Percentiles rank a stretch among this genome's conserved stretches.
phyloP scores from a whole-genome alignment of 1,140 invertebrate species.

The Hyphantria cunea region DNA sequence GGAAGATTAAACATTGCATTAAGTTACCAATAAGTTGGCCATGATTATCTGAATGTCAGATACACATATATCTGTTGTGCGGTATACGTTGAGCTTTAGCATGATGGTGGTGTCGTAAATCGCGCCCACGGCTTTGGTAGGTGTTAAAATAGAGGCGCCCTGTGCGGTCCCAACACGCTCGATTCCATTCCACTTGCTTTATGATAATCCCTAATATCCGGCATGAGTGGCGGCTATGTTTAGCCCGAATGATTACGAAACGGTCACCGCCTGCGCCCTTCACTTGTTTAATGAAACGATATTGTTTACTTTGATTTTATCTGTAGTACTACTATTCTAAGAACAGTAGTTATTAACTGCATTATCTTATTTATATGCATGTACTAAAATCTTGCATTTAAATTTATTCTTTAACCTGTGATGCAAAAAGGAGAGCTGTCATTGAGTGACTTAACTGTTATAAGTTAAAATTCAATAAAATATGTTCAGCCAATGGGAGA shows the following conservation, averaged over 20 bases:
- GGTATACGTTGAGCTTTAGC: conserved; percentile 32
- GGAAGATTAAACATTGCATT: not conserved
- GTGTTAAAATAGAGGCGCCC: conserved; percentile 76
- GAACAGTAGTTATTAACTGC: too few species aligned
- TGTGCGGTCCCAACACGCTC: conserved; percentile 65
- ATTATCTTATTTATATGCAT: too few species aligned
- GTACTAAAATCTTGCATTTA: too few species aligned
- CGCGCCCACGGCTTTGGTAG: conserved; percentile 65
- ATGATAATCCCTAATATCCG: conserved; percentile 78
- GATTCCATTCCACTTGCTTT: conserved; percentile 70
- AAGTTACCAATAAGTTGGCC: not conserved
- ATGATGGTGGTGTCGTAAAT: conserved; percentile 59
- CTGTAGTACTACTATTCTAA: too few species aligned
- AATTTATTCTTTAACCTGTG: too few species aligned
- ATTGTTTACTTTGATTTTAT: conserved; percentile 28
- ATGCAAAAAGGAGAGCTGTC: too few species aligned
- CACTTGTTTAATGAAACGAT: conserved; percentile 17
- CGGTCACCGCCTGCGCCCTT: conserved; percentile 25
- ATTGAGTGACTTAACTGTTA: too few species aligned
- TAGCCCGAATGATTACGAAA: conserved; percentile 42
- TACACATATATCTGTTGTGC: not conserved
- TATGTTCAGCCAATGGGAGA: too few species aligned
- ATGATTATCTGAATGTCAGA: too few species aligned
- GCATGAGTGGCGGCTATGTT: conserved; percentile 55
- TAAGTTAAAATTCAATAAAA: too few species aligned